Evolutionary conservation across 2,797 vertebrate genomes (phyloP), one percentile per base, ranked within the genome.

Genomic region (Chaunax sp.): DNA sequence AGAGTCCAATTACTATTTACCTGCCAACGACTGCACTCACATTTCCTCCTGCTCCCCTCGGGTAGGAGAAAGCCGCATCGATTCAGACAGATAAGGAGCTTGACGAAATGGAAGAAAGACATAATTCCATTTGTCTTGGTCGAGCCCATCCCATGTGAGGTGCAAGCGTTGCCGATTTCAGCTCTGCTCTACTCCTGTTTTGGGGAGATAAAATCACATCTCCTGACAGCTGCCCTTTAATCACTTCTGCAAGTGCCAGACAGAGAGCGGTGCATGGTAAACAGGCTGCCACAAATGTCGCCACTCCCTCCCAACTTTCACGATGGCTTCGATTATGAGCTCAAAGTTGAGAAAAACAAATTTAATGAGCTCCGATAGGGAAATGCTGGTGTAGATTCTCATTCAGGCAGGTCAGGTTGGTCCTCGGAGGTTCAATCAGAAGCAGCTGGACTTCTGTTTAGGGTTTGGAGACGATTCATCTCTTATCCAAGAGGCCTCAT

Each of bases 41-140:
- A 69, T 74, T 72, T 61, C 54, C 57, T 51, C 49, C 51, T 0
- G 16, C 49, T 46, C 44, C 72, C 77, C 38, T n/a, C 6, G 52
- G 70, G 78, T 26, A 53, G 64, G 56, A 77, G 72, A 71, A 82
- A 57, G 70, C 72, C 20, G 62, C 81, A 85, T 90, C 22, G 85
- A 91, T 91, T 90, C 82, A 69, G 75, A 89, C 77, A 80, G 86
- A 90, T 90, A 89, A 88, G 82, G 71, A 15, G 61, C 77, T 83
- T 87, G 81, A 89, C 78, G 83, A 85, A 90, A 84, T 53, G 68
- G 79, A 69, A 81, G 79, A 64, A 82, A 84, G 72, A 87, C 79
- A 87, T 91, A 75, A 87, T 87, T 89, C 81, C 83, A 89, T 92
- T 92, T 92, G 90, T 92, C 86, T 91, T 88, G 82, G 83, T 86